Conservation (phyloP, 2,888 invertebrate species). For the Orthosia gracilis region DNA sequence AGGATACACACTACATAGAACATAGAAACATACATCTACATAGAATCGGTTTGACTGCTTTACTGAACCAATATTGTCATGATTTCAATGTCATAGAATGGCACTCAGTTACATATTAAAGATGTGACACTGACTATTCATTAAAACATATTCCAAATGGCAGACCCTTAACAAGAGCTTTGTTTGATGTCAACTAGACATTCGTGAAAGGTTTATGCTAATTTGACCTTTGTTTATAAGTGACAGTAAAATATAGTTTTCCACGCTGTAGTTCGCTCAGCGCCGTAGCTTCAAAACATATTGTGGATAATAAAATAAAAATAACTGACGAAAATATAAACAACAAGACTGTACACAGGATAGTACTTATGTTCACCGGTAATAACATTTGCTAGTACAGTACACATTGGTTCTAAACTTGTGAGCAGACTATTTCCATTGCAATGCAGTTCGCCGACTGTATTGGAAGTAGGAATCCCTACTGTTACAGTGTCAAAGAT, state of each 20-base stretch:
- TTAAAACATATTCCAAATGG: too few relatives aligned
- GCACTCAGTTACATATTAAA: neutral
- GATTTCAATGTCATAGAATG: neutral
- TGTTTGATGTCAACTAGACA: too few relatives aligned
- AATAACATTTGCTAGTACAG: slow-evolving; percentile 45
- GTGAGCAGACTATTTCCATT: neutral
- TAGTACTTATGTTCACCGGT: slow-evolving; percentile 47
- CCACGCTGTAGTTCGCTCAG: neutral
- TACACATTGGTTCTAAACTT: slow-evolving; percentile 21
- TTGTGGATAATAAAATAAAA: neutral
- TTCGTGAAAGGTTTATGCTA: too few relatives aligned
- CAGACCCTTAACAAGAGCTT: too few relatives aligned
- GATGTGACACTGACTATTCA: neutral
- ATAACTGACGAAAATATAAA: neutral
- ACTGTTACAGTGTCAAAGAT: neutral
- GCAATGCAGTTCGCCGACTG: too few relatives aligned
- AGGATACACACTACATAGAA: too few relatives aligned
- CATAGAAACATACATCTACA: too few relatives aligned
- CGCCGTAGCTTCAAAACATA: neutral
- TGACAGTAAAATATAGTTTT: too few relatives aligned
- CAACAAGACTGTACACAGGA: neutral
- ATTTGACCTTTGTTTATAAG: too few relatives aligned
- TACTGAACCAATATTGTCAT: too few relatives aligned
- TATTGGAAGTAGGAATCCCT: neutral
- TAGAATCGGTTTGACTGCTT: too few relatives aligned